Conservation (phyloP, 2,888 invertebrate genomes). For the Hemithea aestivaria region DNA sequence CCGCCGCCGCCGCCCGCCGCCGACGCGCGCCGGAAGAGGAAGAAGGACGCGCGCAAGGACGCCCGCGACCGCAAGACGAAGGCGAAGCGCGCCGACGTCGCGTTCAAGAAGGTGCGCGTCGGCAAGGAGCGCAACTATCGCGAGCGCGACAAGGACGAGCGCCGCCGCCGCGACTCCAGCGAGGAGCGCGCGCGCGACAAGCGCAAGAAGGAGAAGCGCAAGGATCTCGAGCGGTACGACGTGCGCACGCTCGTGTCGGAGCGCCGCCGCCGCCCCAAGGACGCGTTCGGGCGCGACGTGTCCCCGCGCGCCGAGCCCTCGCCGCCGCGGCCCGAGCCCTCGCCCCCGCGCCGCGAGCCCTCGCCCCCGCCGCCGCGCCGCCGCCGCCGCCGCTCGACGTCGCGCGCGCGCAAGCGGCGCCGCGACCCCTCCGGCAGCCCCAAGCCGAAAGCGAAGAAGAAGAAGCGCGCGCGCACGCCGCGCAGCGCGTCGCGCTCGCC, state of each 20-base stretch:
- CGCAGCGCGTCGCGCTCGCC: conserved; percentile 28
- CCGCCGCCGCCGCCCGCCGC: conserved; percentile 45
- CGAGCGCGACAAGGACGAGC: conserved; percentile 69
- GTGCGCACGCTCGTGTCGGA: conserved; percentile 88
- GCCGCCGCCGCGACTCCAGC: conserved; percentile 32
- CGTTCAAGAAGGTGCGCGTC: conserved; percentile 89
- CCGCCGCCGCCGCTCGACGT: conserved; percentile 43
- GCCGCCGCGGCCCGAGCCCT: conserved; percentile 11
- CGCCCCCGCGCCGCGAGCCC: conserved; percentile 27
- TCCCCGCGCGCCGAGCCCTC: conserved; percentile 41
- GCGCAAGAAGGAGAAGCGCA: conserved; percentile 79
- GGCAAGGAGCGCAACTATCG: conserved; percentile 83
- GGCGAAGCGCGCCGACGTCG: conserved; percentile 68
- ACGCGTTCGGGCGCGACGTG: conserved; percentile 88
- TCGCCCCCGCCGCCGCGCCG: conserved; percentile 30
- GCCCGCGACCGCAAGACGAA: conserved; percentile 57
- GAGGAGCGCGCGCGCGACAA: conserved; percentile 32
- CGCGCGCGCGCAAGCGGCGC: conserved; percentile 40
- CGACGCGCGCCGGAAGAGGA: conserved; percentile 63
- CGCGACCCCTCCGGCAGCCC: conserved; percentile 34
- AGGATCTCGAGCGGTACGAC: conserved; percentile 90
- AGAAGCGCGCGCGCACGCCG: conserved; percentile 39
- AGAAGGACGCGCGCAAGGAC: conserved; percentile 71
- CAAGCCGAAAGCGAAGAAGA: too few species aligned
- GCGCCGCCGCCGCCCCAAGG: conserved; percentile 82